Base-by-base conservation (phyloP, 2,797 vertebrate genomes). In the Notolepis coatsorum region DNA sequence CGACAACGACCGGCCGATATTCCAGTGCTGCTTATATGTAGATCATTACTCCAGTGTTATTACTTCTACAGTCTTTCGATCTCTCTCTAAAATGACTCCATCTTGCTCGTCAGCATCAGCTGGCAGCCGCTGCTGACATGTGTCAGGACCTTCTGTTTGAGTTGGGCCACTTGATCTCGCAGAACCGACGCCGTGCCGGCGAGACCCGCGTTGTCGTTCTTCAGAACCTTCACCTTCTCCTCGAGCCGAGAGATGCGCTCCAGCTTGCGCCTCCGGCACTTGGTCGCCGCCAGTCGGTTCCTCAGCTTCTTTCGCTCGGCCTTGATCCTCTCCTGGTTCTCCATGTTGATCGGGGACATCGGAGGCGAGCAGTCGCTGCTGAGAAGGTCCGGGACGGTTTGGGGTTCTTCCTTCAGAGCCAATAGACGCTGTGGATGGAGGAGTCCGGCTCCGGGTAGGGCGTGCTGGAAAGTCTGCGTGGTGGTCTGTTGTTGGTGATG, bases 91-190 rank as follows among this genome's bases (percentile, higher is more conserved):
- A 94, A 94, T 2, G 90, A 85, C 77, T 95, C 95, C 81, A 95
- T 91, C 84, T 97, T 97, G 85, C 94, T 93, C 1, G 93, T 93
- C 1, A 96, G 79, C 85, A 97, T 95, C 61, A 98, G 92, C 81
- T 97, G 96, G 80, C 96, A 98, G 73, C 96, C 96, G 73, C 94
- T 96, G 83, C 92, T 95, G 61, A 96, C 94, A 24, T 98, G 96
- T 48, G 94, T 95, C 62, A 97, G 90, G 71, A 97, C 96, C 61
- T 96, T 96, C 85, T 95, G 95, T 61, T 97, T 96, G 62, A 98
- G 93, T 80, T 96, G 94, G 20, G 95, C 94, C 28, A 98, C 96
- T 73, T 97, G 96, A 5, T 96, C 96, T 20, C 96, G 91, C 3
- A 98, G 93, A 42, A 95, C 88, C 5, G 94, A 93, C 1, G 96